These are phyloP conservation scores for Andricus grossulariae DNA, from an alignment of 1,140 invertebrate genomes.

Conservation along the genomic window DNA sequence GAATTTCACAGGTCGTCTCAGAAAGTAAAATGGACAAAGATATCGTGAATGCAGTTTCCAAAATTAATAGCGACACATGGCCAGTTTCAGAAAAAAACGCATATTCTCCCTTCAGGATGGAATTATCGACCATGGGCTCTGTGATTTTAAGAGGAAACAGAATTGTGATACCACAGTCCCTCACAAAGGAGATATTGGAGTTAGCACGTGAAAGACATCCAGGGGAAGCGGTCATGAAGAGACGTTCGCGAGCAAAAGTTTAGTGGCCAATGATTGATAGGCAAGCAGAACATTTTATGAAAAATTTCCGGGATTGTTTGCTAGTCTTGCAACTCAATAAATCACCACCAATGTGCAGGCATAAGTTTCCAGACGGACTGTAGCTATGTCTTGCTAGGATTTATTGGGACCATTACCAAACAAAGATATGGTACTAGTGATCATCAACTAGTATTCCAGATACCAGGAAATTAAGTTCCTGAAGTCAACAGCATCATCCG, in stretches of 20 bases:
- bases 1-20: neutral
- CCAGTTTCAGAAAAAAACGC: neutral
- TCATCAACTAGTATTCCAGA: no score
- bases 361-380: no score
- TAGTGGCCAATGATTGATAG: slow-evolving; percentile 60
- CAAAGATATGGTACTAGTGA: no score
- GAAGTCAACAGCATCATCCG: no score
- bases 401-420: no score
- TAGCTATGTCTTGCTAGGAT: no score
- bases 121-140: neutral
- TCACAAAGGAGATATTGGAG: slow-evolving; percentile 62
- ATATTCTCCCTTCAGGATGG: slow-evolving; percentile 2
- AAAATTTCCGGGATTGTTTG: neutral
- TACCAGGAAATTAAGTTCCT: no score
- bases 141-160: neutral
- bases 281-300: slow-evolving; percentile 51
- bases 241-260: slow-evolving; percentile 57
- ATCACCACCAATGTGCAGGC: no score
- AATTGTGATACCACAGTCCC: slow-evolving; percentile 42
- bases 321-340: no score
- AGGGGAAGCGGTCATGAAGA: slow-evolving; percentile 61
- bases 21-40: slow-evolving; percentile 4
- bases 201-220: slow-evolving; percentile 60
- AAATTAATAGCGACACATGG: neutral
- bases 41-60: neutral